phyloP scores from a whole-genome alignment of 2,888 invertebrate genomes.

The Argynnis bischoffii region DNA sequence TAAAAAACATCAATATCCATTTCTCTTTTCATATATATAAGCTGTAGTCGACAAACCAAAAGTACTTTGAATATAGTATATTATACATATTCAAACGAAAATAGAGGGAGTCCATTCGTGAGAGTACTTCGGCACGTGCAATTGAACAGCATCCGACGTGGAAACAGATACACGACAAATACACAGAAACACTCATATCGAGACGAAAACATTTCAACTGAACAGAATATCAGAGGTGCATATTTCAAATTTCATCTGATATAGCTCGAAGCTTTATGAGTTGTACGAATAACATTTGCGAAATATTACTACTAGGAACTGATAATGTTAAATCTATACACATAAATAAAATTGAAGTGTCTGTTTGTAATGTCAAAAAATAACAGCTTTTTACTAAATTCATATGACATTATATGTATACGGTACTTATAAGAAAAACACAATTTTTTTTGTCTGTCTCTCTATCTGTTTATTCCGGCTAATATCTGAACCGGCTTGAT shows the following conservation, averaged over 20 bases:
- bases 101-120: slow-evolving; percentile 36
- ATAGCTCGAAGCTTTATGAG: slow-evolving; percentile 27
- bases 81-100: slow-evolving; percentile 8
- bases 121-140: slow-evolving; percentile 60
- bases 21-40: too few species aligned
- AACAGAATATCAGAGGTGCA: slow-evolving; percentile 40
- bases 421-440: too few species aligned
- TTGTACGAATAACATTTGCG: slow-evolving; percentile 9
- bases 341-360: too few species aligned
- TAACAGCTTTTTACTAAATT: too few species aligned
- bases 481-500: too few species aligned
- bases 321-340: too few species aligned
- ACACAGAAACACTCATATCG: slow-evolving; percentile 44
- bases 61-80: neutral
- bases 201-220: slow-evolving; percentile 39
- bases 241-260: slow-evolving; percentile 40
- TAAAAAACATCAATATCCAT: too few species aligned
- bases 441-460: too few species aligned
- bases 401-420: too few species aligned
- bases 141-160: slow-evolving; percentile 73
- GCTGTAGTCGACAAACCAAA: neutral
- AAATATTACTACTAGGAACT: neutral
- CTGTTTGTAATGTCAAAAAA: too few species aligned
- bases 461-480: too few species aligned
- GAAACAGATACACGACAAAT: slow-evolving; percentile 71